Base-by-base conservation (phyloP, 1,140 invertebrate genomes). In the Tribolium castaneum region DNA sequence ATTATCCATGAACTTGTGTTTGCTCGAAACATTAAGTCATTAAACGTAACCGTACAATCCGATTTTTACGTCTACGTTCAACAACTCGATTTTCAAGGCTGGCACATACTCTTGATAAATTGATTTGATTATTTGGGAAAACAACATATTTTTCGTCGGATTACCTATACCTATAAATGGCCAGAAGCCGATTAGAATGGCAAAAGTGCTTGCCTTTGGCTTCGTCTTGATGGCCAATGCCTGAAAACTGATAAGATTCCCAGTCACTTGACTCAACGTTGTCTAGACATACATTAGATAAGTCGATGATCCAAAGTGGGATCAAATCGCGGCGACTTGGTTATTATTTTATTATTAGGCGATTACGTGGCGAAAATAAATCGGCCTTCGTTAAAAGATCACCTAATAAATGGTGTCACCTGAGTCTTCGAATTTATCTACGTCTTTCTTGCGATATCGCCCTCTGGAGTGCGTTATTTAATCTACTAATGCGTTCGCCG, bases 341-440 rank as follows among this genome's bases (percentile, higher is more conserved):
- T 66, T 66, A 66, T 66, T 66, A 66, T 66, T 66, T 19, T 62
- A 62, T 62, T 66, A 66, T 66, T 66, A 35, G 25, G 1, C 35
- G 59, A 66, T 66, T 66, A 66, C 59, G 30, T 66, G 9, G 25
- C 30, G 30, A 66, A 66, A 66, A 34, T 66, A 66, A 66, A 66
- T 66, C 59, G 59, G 59, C 59, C 39, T 66, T 66, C 59, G 59
- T 30, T 62, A 62, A 62, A 62, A 62, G 56, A 62, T 62, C 56
- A 62, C 56, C 56, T 62, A 62, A 66, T 66, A 34, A 66, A 66
- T 66, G 59, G 35, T 35, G 30, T 66, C 59, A 66, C 59, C 59
- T 66, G 59, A 66, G 59, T 66, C 59, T 30, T 62, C 56, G 56
- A 62, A 62, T 62, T 62, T 62, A 62, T 62, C 56, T 62, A 22